Percentiles rank a stretch among this genome's conserved stretches.
phyloP scores from a whole-genome alignment of 2,797 vertebrate genomes.

The Diceros bicornis region DNA sequence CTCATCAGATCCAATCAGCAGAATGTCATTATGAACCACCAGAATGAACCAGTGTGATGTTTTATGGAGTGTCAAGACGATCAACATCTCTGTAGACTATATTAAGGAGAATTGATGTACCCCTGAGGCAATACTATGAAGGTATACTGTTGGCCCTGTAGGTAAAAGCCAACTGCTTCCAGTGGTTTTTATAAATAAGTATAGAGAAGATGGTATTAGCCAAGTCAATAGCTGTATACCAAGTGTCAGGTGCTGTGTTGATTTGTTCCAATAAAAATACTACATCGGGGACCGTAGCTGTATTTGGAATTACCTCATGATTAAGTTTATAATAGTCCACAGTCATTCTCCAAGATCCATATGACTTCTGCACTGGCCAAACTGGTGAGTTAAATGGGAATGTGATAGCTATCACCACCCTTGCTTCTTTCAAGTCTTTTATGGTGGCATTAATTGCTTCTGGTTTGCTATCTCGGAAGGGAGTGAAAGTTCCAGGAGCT shows the following conservation, averaged over 20 bases:
- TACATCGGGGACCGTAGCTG: neutral
- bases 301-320: neutral
- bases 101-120: neutral
- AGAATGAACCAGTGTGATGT: neutral
- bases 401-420: neutral
- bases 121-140: neutral
- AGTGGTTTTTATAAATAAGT: slow-evolving; percentile 31
- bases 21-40: slow-evolving; percentile 12
- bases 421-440: slow-evolving; percentile 9
- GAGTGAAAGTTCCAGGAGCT: neutral
- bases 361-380: neutral
- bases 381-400: neutral
- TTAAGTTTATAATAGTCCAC: neutral
- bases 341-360: neutral
- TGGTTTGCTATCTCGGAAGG: neutral
- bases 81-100: neutral
- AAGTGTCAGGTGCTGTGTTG: neutral
- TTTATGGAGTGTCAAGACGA: neutral
- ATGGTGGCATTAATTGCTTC: neutral
- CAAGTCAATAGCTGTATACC: neutral
- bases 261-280: slow-evolving; percentile 48
- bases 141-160: neutral
- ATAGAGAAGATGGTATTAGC: neutral
- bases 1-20: neutral
- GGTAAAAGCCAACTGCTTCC: slow-evolving; percentile 36